Evolutionary conservation across 2,113 vertebrate species (phyloP).

Genomic region (Carettochelys insculpta): DNA sequence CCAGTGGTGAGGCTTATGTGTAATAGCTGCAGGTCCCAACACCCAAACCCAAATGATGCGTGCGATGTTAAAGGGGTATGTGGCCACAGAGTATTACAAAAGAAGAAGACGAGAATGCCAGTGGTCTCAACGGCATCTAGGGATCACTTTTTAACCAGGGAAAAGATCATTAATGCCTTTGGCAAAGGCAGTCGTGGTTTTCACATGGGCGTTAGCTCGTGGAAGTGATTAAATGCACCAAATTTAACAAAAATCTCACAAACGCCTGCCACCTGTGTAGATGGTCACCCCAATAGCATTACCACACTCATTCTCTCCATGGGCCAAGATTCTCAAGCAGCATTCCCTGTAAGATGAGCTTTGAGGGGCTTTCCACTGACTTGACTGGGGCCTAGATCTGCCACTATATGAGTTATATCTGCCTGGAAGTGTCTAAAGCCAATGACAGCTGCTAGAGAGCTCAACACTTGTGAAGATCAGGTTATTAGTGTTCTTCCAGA

Average conservation of each 20-base stretch:
- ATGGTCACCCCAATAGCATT: not conserved
- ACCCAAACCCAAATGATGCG: not conserved
- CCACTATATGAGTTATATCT: not conserved
- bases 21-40: not conserved
- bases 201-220: not conserved
- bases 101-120: not conserved
- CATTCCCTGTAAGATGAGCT: too few relatives aligned
- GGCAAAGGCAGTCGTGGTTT: not conserved
- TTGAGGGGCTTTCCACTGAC: not conserved
- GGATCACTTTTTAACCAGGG: not conserved
- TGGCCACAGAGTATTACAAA: not conserved
- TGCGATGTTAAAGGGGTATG: not conserved
- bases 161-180: not conserved
- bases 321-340: constrained; percentile 2
- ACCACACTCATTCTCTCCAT: not conserved
- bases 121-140: not conserved
- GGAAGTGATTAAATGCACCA: not conserved
- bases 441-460: not conserved
- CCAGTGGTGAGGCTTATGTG: rapidly evolving
- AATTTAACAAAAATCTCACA: not conserved
- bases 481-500: not conserved
- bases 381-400: not conserved
- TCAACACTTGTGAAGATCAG: not conserved
- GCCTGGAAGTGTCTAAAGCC: not conserved
- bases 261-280: not conserved